Conservation (phyloP, 2,113 vertebrate genomes). For the Rhabdornis inornatus region DNA sequence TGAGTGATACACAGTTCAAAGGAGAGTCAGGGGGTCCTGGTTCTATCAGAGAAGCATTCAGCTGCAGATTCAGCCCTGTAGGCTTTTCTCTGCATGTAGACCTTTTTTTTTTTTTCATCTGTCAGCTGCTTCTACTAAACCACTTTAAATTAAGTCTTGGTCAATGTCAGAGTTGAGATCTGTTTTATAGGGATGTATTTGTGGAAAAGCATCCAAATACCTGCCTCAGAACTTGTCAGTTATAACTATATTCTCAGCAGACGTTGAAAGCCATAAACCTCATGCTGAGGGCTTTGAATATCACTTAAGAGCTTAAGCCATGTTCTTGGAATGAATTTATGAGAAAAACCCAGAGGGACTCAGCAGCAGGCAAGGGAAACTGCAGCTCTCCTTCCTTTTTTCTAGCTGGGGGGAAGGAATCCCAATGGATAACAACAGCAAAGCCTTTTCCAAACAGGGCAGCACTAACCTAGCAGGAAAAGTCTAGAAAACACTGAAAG, state of each 20-base stretch:
- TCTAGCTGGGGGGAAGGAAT: neutral
- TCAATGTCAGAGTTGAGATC: conserved; percentile 5
- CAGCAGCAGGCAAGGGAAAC: neutral
- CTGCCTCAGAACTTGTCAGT: conserved; percentile 40
- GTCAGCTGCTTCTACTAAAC: conserved; percentile 34
- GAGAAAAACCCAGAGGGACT: neutral
- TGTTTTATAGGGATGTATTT: conserved; percentile 27
- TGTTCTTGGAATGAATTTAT: conserved; percentile 43
- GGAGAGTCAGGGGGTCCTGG: neutral
- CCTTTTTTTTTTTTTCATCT: neutral
- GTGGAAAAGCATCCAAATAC: conserved; percentile 44
- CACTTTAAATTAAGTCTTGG: conserved; percentile 37
- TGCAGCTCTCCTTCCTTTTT: neutral
- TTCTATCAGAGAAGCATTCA: neutral
- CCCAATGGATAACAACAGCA: neutral
- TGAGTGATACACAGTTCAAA: neutral
- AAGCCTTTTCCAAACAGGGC: neutral
- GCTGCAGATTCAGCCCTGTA: neutral
- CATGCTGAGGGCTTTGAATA: conserved; percentile 53
- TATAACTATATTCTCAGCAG: conserved; percentile 51
- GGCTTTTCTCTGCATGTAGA: neutral
- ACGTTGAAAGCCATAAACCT: conserved; percentile 29
- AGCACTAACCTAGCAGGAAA: neutral
- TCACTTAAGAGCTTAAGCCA: conserved; percentile 41
- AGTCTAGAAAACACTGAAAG: neutral